Evolutionary conservation across 2,113 vertebrate species (phyloP).

Genomic region (Cololabis saira): DNA sequence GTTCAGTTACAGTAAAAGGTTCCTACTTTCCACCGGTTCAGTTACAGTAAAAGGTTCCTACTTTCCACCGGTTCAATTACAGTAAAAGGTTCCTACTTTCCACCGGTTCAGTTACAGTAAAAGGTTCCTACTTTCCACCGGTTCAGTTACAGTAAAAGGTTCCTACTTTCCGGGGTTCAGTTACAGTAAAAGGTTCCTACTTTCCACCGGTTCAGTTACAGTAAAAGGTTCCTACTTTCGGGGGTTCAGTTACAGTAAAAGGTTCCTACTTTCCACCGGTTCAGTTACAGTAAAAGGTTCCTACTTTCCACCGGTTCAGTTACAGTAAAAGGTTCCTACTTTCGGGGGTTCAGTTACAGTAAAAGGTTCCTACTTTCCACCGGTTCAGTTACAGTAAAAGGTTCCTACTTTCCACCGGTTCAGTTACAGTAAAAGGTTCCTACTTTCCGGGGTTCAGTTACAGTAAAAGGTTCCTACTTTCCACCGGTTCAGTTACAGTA

Average conservation of each 20-base stretch:
- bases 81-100: slow-evolving; percentile 79
- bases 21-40: slow-evolving; percentile 87
- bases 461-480: slow-evolving; percentile 78
- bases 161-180: slow-evolving; percentile 82
- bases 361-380: slow-evolving; percentile 83
- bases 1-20: slow-evolving; percentile 44
- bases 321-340: slow-evolving; percentile 72
- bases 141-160: slow-evolving; percentile 44
- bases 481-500: slow-evolving; percentile 75
- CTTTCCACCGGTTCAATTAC: slow-evolving; percentile 83
- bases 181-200: slow-evolving; percentile 70
- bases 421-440: slow-evolving; percentile 24
- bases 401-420: slow-evolving; percentile 87
- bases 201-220: slow-evolving; percentile 80
- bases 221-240: slow-evolving; percentile 80
- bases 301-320: slow-evolving; percentile 86
- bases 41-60: slow-evolving; percentile 59
- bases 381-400: slow-evolving; percentile 58
- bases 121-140: slow-evolving; percentile 84
- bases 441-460: slow-evolving; percentile 79
- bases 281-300: slow-evolving; percentile 40
- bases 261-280: slow-evolving; percentile 86
- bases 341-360: slow-evolving; percentile 54
- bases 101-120: slow-evolving; percentile 72
- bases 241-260: no score